These are phyloP conservation scores for Euschistus heros DNA, from an alignment of 1,140 invertebrate species.

Conservation along the genomic window DNA sequence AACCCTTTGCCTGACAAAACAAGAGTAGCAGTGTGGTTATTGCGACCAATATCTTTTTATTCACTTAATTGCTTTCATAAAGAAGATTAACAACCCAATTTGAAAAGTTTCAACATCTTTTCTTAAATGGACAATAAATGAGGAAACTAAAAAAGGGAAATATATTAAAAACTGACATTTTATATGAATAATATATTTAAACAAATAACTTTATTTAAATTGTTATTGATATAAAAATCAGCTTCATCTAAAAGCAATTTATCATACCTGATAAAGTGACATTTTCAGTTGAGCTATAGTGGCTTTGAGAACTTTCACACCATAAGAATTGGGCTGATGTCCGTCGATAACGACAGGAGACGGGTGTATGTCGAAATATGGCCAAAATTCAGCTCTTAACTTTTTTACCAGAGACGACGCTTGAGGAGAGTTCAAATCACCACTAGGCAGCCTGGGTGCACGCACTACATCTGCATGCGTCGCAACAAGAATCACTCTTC, in stretches of 20 bases:
- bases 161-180: too few species aligned
- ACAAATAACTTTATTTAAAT: too few species aligned
- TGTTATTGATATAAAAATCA: too few species aligned
- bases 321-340: constrained; percentile 44
- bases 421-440: constrained; percentile 47
- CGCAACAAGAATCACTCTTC: constrained; percentile 49
- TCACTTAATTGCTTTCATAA: too few species aligned
- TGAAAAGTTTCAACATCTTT: too few species aligned
- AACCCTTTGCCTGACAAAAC: too few species aligned
- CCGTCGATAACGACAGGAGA: constrained; percentile 46
- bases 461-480: constrained; percentile 51
- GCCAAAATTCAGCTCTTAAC: constrained; percentile 6
- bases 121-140: too few species aligned
- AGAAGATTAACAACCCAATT: too few species aligned
- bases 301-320: constrained; percentile 45
- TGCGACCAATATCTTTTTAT: too few species aligned
- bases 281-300: constrained; percentile 41
- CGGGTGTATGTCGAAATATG: constrained; percentile 45
- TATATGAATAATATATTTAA: too few species aligned
- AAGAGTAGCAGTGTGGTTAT: too few species aligned
- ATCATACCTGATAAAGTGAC: constrained; percentile 38
- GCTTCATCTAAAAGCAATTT: not conserved
- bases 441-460: constrained; percentile 42
- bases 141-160: too few species aligned
- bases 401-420: constrained; percentile 33